Conservation (phyloP, 1,140 invertebrate species). For the Euglossa dilemma region DNA sequence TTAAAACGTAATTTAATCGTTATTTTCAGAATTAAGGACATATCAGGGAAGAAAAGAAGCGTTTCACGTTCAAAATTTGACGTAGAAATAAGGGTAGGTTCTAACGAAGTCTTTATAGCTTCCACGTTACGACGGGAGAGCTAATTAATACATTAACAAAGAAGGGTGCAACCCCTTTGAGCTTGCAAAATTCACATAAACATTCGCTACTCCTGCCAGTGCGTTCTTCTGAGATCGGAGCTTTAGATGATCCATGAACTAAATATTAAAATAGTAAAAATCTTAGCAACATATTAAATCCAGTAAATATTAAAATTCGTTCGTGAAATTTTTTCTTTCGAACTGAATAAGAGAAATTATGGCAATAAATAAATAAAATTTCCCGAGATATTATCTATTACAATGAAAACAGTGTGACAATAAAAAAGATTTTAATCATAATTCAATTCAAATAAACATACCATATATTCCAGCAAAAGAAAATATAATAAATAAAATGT, state of each 20-base stretch:
- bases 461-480: too few species aligned
- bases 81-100: constrained; percentile 3
- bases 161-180: constrained; percentile 36
- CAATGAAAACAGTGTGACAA: too few species aligned
- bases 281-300: too few species aligned
- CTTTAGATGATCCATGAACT: background rate
- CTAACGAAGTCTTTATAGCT: constrained; percentile 54
- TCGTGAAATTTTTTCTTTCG: too few species aligned
- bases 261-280: too few species aligned
- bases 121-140: constrained; percentile 28
- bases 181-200: constrained; percentile 46
- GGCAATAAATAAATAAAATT: too few species aligned
- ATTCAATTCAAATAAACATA: too few species aligned
- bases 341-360: too few species aligned
- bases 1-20: background rate
- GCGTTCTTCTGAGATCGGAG: background rate
- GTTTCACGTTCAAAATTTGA: constrained; percentile 37
- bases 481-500: too few species aligned
- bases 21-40: background rate
- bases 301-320: too few species aligned
- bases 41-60: background rate
- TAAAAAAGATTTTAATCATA: too few species aligned
- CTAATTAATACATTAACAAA: constrained; percentile 65
- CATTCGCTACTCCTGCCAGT: constrained; percentile 17
- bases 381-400: too few species aligned